Evolutionary conservation across 92 coral and sea anemone genomes (phyloP), one percentile per base, ranked within the genome.

Genomic region (Porites divaricata): DNA sequence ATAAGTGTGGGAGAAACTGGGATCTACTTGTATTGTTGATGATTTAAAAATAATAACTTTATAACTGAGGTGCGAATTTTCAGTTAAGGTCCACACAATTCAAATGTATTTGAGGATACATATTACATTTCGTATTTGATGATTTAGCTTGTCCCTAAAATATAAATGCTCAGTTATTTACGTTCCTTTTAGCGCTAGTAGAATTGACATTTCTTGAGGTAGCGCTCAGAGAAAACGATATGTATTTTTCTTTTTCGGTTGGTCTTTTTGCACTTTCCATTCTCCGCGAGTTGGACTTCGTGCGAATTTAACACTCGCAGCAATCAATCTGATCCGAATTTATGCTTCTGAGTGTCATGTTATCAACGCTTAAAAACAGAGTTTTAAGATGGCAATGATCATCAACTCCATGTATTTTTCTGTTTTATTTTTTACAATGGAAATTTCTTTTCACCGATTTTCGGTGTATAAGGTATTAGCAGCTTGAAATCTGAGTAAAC

Each of bases 401-500:
- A 67, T 54, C 7, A 19, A 2, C 24, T 52, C 28, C 51, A 24
- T 1, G 28, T 35, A 35, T 35, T 35, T 35, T 35, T 28, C 45
- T 35, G 45, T 53, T 79, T 17, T 68, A 28, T 58, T 16, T 53
- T 28, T 23, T 54, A 28, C 17, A 11, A 54, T 45, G 63, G 78
- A 35, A 74, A 65, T 21, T 24, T 67, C 8, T 54, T 51, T 79
- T 79, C 54, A 19, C 75, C 22, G 74, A 67, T 53, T 68, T 80
- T 58, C 66, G 28, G 65, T 69, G 56, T 28, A 1, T 1, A 13
- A 3, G 67, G 84, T 68, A 13, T 50, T 20, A 12, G 7, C 84
- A 80, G 56, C 76, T 80, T 80, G 68, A 48, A 61, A 68, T 53
- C 84, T 80, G 76, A 53, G 75, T 54, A 54, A 69, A 80, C 67